Base-by-base conservation (phyloP, 2,797 vertebrate genomes). In the Heteromormyrus szaboi region DNA sequence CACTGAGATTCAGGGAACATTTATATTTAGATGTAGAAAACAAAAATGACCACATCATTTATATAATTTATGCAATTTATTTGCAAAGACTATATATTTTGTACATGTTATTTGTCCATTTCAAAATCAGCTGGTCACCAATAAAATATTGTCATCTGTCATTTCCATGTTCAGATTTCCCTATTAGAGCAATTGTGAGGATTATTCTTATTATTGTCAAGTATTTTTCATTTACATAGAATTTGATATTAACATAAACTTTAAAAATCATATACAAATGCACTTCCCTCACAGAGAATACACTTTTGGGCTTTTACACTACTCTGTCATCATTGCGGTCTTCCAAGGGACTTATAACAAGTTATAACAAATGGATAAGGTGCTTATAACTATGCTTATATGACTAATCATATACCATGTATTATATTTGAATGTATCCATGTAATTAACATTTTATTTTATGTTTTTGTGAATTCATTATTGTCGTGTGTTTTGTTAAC, bases 1-100 rank as follows among this genome's bases (percentile, higher is more conserved):
- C 37, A 79, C 14, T 41, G 33, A 19, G 19, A 79, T 79, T 79
- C 33, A 44, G 33, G 17, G 5, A 0, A 79, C 37, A 44, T 79
- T 76, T 76, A 76, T 79, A 41, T 44, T 81, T 81, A 81, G 33
- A 19, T 81, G 41, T 81, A 81, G 76, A 81, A 81, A 81, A 81
- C 76, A 46, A 46, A 81, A 79, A 81, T 19, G 5, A n/a, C 19
- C 17, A 44, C 41, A 81, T 41, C 17, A 79, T 81, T 17, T 37
- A 72, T 14, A 37, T 37, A 37, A 33, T 72, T 5, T 44, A 76
- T 76, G 72, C 37, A 7, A 44, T 41, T 81, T 81, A 81, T 79
- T 76, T 79, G 37, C 37, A 19, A 79, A 17, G 37, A 46, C 37
- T n/a, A n/a, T 81, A 46, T 19, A 7, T 37, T 46, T 81, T 81